Evolutionary conservation across 2,888 invertebrate species (phyloP), one percentile per base, ranked within the genome.

Genomic region (Metalampra italica): DNA sequence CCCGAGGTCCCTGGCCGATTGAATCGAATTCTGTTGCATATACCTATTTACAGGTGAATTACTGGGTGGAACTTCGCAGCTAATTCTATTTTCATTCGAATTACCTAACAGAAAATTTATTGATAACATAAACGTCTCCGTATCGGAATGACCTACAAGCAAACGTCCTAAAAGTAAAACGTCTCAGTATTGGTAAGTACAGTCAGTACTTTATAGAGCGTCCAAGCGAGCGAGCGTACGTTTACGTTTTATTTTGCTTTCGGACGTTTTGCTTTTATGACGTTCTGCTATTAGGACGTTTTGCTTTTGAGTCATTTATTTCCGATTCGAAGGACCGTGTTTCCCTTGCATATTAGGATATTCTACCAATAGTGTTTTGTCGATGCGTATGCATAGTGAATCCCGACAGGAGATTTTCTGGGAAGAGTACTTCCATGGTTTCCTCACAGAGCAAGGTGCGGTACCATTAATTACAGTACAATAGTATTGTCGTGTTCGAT

Each of bases 381-480:
- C 55, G 61, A 9, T 22, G 22, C 22, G n/a, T n/a, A 22, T 22
- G 36, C 14, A 71, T 68, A 66, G 72, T 65, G 56, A 57, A 56
- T 59, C 82, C 51, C 82, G 45, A 62, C 78, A 65, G 85, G 85
- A 69, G 72, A 63, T 58, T 66, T 83, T 81, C 85, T 70, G 52
- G 61, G 82, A 80, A 83, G 68, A 39, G 34, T 9, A 48, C 45
- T 41, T 52, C 53, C 53, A 46, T 53, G 66, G 42, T 42, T 9
- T 13, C 39, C 13, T 37, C 29, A 12, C 50, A 55, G 48, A 56
- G 64, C 60, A 63, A 68, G 63, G 73, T 72, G 70, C 57, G 62
- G 43, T 55, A 55, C 73, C 76, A 86, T 86, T 84, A 84, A 84
- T 87, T 81, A 76, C 63, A 55, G 57, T 59, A 80, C 78, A 76